phyloP scores from a whole-genome alignment of 2,888 invertebrate species.

The Pristionchus japonicus region DNA sequence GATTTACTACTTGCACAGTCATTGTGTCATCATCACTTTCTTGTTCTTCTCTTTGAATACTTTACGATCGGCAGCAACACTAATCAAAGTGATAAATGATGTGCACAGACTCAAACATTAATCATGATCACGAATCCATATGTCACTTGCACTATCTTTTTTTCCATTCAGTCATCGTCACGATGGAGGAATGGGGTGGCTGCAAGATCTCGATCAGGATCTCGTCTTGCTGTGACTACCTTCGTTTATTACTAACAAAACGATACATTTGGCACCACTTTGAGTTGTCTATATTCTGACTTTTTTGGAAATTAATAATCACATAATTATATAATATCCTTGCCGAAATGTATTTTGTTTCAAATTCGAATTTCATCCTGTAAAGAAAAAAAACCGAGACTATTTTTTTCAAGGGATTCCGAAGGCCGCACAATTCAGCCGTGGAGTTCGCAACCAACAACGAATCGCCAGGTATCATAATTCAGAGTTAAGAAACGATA shows the following conservation, averaged over 20 bases:
- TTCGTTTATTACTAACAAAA: too few relatives aligned
- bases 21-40: not conserved
- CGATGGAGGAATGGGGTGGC: conserved; percentile 27
- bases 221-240: not conserved
- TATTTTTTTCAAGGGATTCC: not conserved
- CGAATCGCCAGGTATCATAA: not conserved
- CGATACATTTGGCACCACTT: too few relatives aligned
- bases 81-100: not conserved
- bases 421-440: conserved; percentile 4
- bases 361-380: not conserved
- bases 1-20: not conserved
- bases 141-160: not conserved
- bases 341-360: too few relatives aligned
- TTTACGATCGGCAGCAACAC: not conserved
- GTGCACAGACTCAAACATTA: not conserved
- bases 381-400: too few relatives aligned
- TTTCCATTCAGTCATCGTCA: conserved; percentile 8
- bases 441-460: not conserved
- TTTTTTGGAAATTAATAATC: too few relatives aligned
- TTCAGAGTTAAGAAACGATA: too few relatives aligned
- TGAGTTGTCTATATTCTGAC: too few relatives aligned
- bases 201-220: conserved; percentile 1
- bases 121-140: not conserved
- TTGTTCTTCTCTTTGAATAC: not conserved
- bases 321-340: too few relatives aligned